These are phyloP conservation scores for Morbakka virulenta DNA, from an alignment of 30 jellyfish, hydroid and myxozoan species.

Conservation along the genomic window DNA sequence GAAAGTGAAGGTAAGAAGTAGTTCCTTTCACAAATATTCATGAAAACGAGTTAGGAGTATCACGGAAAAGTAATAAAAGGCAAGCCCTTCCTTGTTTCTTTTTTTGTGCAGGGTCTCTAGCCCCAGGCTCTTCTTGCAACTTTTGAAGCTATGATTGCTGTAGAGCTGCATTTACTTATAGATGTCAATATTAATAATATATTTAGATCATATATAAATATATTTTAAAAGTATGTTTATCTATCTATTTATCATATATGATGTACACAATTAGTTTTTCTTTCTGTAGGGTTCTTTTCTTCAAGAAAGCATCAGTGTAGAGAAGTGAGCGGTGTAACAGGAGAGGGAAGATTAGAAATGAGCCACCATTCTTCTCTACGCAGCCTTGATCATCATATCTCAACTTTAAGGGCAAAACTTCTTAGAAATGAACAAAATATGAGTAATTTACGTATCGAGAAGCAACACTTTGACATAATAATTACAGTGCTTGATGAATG, in stretches of 20 bases:
- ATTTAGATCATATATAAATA: too few species aligned
- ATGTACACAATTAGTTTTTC: neutral
- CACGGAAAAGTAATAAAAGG: neutral
- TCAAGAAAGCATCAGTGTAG: neutral
- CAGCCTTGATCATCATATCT: neutral
- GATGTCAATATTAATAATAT: too few species aligned
- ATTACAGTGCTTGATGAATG: neutral
- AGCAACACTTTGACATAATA: neutral
- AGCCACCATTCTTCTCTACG: neutral
- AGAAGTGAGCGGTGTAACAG: neutral
- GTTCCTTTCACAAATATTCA: too few species aligned
- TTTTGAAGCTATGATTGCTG: too few species aligned
- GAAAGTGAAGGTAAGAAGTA: too few species aligned
- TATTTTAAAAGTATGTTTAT: too few species aligned
- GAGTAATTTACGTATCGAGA: neutral
- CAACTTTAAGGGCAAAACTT: neutral
- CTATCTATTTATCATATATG: neutral
- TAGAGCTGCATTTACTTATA: too few species aligned
- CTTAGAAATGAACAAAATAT: neutral
- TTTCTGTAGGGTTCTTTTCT: neutral
- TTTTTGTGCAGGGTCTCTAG: too few species aligned
- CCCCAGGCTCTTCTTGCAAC: too few species aligned
- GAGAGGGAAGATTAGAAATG: neutral
- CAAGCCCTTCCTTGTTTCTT: neutral
- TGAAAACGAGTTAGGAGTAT: too few species aligned